Evolutionary conservation across 2,113 vertebrate species (phyloP), one percentile per base, ranked within the genome.

Genomic region (Philantomba maxwellii): DNA sequence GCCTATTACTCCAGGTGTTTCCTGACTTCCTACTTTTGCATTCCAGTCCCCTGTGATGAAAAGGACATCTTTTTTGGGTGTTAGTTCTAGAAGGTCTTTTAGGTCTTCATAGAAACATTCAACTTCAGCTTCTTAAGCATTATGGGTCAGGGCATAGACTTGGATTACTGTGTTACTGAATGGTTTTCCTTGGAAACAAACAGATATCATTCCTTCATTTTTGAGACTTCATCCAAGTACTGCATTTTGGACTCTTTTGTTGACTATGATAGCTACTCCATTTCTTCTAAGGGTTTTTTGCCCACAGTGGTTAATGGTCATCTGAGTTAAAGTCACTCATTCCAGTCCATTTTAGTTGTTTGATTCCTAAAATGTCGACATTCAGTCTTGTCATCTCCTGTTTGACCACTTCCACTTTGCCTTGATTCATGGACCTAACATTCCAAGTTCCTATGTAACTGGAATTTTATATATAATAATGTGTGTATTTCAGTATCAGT

Each of bases 101-200:
- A 70, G n/a, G 2, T 70, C 17, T 70, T 70, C 33, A 11, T 36
- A 70, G n/a, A 70, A 36, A 21, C 1, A 0, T 70, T 70, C 64
- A 70, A 11, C n/a, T 70, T 36, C 2, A 23, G 64, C 64, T 70
- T 70, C 17, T 70, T 70, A 5, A 70, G 64, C 64, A 2, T 70
- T 36, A 70, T n/a, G 6, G 4, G 17, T 36, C 0, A 0, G 17
- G 17, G n/a, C n/a, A 3, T 64, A 70, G 17, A 23, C n/a, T 70
- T 70, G n/a, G 64, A 70, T 70, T 23, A 70, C 9, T 36, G 16
- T 70, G 64, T 11, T 70, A 21, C 3, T 70, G n/a, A 36, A 70
- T 36, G n/a, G 64, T 70, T 70, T 70, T 4, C 64, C n/a, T 70
- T 70, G 64, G n/a, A 70, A 70, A 36, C 2, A 3, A 70, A 70